Conservation (phyloP, 1,140 invertebrate genomes). For the Neodiprion pinetum region DNA sequence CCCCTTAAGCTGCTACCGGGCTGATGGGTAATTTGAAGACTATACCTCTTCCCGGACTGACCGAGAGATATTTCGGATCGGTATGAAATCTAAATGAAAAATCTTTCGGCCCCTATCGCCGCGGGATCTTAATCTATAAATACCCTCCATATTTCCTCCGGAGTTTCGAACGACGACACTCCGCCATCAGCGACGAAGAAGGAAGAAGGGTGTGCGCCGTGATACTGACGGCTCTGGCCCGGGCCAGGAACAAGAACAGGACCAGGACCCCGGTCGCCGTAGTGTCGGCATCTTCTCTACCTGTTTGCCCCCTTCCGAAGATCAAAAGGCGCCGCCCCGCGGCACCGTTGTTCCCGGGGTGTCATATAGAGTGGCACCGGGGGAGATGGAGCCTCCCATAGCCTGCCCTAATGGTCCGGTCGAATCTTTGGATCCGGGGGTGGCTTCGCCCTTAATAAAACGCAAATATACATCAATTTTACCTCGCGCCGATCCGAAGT, state of each 20-base stretch:
- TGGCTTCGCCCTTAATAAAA: background rate
- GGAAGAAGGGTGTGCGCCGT: too few species aligned
- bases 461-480: background rate
- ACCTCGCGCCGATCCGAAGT: background rate
- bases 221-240: too few species aligned
- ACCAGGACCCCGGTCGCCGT: background rate
- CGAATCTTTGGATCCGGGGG: background rate
- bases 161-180: background rate
- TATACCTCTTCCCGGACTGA: background rate
- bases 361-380: background rate
- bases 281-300: slow-evolving; percentile 5
- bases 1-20: slow-evolving; percentile 3
- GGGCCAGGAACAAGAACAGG: background rate
- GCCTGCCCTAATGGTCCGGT: background rate
- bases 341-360: background rate
- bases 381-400: background rate
- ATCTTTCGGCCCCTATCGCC: slow-evolving; percentile 1
- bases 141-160: slow-evolving; percentile 4
- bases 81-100: slow-evolving; percentile 6
- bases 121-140: slow-evolving; percentile 6
- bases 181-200: too few species aligned
- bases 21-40: slow-evolving; percentile 3
- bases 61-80: slow-evolving; percentile 2
- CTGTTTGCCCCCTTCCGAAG: background rate
- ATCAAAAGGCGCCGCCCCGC: background rate